Base-by-base conservation (phyloP, 2,797 vertebrate genomes). In the Acanthurus tractus region DNA sequence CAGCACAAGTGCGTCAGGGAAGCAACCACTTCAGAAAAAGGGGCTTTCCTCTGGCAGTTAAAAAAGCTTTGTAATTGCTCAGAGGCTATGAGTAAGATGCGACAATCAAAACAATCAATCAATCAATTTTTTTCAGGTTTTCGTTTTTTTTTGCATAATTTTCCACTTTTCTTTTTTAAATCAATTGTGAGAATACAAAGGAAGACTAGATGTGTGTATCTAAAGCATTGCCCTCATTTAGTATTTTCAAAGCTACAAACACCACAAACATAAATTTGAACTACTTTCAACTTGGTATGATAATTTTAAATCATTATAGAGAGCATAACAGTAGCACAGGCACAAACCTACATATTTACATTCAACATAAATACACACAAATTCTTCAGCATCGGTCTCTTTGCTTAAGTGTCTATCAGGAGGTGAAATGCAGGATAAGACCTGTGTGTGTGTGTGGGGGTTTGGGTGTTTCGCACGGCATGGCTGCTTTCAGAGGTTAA, bases 11-110 rank as follows among this genome's bases (percentile, higher is more conserved):
- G 86, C 90, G 91, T 93, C 77, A 84, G 75, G 67, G 54, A 72
- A 89, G 84, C 75, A 90, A 88, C 76, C 75, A 78, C 87, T 76
- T 79, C 78, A 86, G 67, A 84, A 76, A 63, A 68, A 78, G 87
- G 89, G 87, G 83, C 61, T 93, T 94, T 91, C 86, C 88, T 89
- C 46, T 76, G 70, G 56, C 83, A 78, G 81, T 88, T 89, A 58
- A 57, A 82, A 80, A 75, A 44, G 54, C 50, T 64, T 64, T 70
- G 44, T 83, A 75, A 79, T 76, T 68, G 63, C 83, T 83, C 62
- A 75, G 45, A 78, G 53, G 20, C 49, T 44, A 69, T 1, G 12
- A 56, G 15, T 55, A 17, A 77, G 69, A 76, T 63, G 67, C 64
- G 67, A 69, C 29, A 64, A 79, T 65, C 22, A 62, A 71, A 72